These are phyloP conservation scores for Euwallacea similis DNA, from an alignment of 1,140 invertebrate species.

Conservation along the genomic window DNA sequence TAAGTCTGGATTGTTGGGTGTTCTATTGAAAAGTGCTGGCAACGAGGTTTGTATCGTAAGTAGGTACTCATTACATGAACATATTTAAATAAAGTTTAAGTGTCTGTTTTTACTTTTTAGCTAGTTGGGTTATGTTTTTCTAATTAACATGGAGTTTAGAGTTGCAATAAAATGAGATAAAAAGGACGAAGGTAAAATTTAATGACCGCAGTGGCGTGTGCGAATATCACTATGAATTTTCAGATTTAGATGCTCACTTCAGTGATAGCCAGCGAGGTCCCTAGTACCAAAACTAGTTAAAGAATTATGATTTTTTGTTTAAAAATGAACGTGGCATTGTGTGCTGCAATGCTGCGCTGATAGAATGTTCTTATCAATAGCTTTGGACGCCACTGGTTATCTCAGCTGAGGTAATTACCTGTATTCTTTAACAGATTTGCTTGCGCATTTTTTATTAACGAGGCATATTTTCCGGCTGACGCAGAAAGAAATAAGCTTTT, in stretches of 20 bases:
- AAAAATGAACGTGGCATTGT: background rate
- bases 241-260: background rate
- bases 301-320: background rate
- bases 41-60: no score
- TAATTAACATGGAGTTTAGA: constrained; percentile 32
- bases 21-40: background rate
- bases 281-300: background rate
- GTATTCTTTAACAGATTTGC: constrained; percentile 40
- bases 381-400: constrained; percentile 10
- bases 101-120: constrained; percentile 24
- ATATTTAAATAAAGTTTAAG: constrained; percentile 15
- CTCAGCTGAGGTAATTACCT: constrained; percentile 35
- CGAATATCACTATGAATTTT: constrained; percentile 1
- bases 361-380: no score
- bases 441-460: constrained; percentile 40
- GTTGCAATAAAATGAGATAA: constrained; percentile 28
- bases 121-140: constrained; percentile 30
- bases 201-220: constrained; percentile 20
- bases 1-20: constrained; percentile 10
- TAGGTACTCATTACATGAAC: no score
- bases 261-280: background rate
- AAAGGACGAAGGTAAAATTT: constrained; percentile 29
- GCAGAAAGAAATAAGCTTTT: constrained; percentile 39
- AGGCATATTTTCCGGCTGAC: constrained; percentile 38
- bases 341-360: background rate